Base-by-base conservation (phyloP, 2,797 vertebrate species). In the Falco biarmicus region DNA sequence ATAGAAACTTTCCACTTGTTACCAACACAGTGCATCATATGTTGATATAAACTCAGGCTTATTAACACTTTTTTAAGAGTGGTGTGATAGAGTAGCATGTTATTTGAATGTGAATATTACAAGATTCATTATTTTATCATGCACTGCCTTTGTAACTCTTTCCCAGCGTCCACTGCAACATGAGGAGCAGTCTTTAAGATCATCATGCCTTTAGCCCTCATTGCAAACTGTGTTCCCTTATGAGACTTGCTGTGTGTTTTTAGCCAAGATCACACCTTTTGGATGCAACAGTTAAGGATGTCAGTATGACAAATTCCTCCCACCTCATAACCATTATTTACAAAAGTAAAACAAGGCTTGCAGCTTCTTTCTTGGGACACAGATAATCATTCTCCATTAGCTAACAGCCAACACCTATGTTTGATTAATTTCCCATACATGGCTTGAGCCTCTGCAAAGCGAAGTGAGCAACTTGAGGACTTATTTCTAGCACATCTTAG, bases 391-490 rank as follows among this genome's bases (percentile, higher is more conserved):
- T 86, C 39, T 51, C 15, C 61, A 68, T 51, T 68, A 78, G n/a
- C 10, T 84, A 84, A 88, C 7, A 75, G 6, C n/a, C n/a, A 70
- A n/a, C 1, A 3, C 10, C 34, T 6, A 3, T 2, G 0, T 28
- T 66, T 43, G 31, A 73, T 59, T 88, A 18, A 57, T 78, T 88
- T 81, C 50, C 39, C 34, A 7, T 24, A 59, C 4, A 1, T 3
- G 22, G 54, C 13, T 66, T 50, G 26, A 76, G 26, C 13, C 13
- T 69, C 73, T 32, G 15, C 63, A 82, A 82, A 90, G 39, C 19
- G 31, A 84, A 65, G 34, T 60, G 22, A 88, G 37, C 47, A 91
- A 68, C 48, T 65, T 4, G 4, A 90, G 61, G 13, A 39, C 29
- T 73, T 91, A 25, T 47, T 85, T 84, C 51, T 81, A 51, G 34